Base-by-base conservation (phyloP, 2,888 invertebrate genomes). In the Aethes cnicana region DNA sequence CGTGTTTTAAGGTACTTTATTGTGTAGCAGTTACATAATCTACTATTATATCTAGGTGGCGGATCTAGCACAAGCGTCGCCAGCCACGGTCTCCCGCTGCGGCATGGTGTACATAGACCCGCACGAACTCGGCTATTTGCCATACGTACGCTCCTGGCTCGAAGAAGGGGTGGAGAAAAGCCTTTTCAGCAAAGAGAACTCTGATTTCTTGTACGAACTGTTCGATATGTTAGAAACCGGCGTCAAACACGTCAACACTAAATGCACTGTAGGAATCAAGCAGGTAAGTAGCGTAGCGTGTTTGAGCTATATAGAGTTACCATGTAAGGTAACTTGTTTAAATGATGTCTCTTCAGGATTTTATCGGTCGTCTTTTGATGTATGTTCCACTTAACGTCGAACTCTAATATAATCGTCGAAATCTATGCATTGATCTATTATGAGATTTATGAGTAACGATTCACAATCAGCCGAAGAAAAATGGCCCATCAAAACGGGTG, bases 51-150 rank as follows among this genome's bases (percentile, higher is more conserved):
- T 41, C 6, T 20, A 89, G 90, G 94, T 94, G 5, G 93, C 95
- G 68, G 97, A 97, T 77, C 84, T 97, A 46, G 92, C 96, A 0
- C 97, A 97, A 74, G 97, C 97, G 0, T 97, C 97, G 0, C 97
- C 97, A 0, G 97, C 97, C 1, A 97, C 97, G 0, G 97, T 97
- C 3, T 92, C 92, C 0, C 92, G 93, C 14, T 93, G 94, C 62
- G 97, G 97, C 39, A 97, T 97, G 97, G 97, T 97, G 1, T 97
- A 96, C 75, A 92, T 97, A 5, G 97, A 97, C 75, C 93, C 97
- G 0, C 91, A 93, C 2, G 96, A 97, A 67, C 84, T 97, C 37
- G 94, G 94, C 41, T 97, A 95, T 93, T 72, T 94, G 63, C 97
- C 97, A 0, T 93, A 92, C 62, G 94, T 96, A 0, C 91, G 92